Base-by-base conservation (phyloP, 2,797 vertebrate genomes). In the Anabacerthia variegaticeps region DNA sequence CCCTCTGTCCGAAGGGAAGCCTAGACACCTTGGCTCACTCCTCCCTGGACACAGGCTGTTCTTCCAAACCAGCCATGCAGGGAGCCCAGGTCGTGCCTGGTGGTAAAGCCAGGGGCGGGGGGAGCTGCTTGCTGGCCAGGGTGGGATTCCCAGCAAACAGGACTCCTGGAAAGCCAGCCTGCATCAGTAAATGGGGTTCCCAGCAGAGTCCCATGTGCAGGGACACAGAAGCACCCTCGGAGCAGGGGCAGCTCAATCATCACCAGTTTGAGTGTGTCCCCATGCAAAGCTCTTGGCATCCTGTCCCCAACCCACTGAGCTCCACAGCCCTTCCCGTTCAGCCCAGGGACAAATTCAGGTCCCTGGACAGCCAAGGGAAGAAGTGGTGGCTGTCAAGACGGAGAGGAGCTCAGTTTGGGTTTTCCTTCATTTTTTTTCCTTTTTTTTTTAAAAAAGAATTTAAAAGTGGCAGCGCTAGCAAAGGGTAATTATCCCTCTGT, bases 401-500 rank as follows among this genome's bases (percentile, higher is more conserved):
- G 92, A 95, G 71, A 87, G 88, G 79, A 92, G 63, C 65, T 95
- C 18, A 23, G 3, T 66, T 86, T 41, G 90, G 94, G 66, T 2
- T 67, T 87, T 95, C 84, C 46, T 86, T 76, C 82, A 10, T 12
- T 65, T 85, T 28, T 17, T 87, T 22, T 18, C 13, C 39, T 20
- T 37, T 39, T 46, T 68, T 59, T 49, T 51, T 80, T 73, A 44
- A 97, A 80, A 44, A 97, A 80, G 95, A 97, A 97, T 97, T 97
- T 95, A 97, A 97, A 98, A 98, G 96, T 97, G 95, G 97, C 96
- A 92, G 95, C 66, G 26, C 95, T 96, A 93, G 94, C 76, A 78
- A 95, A 97, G 95, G 97, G 95, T 97, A 97, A 98, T 98, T 98
- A 97, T 97, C 97, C 96, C 95, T 98, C 97, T 96, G 97, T 97